A percentile compares a stretch with the other conserved stretches of the same genome.
Evolutionary conservation across 2,113 vertebrate genomes (phyloP).

Genomic region (Plectropomus leopardus): DNA sequence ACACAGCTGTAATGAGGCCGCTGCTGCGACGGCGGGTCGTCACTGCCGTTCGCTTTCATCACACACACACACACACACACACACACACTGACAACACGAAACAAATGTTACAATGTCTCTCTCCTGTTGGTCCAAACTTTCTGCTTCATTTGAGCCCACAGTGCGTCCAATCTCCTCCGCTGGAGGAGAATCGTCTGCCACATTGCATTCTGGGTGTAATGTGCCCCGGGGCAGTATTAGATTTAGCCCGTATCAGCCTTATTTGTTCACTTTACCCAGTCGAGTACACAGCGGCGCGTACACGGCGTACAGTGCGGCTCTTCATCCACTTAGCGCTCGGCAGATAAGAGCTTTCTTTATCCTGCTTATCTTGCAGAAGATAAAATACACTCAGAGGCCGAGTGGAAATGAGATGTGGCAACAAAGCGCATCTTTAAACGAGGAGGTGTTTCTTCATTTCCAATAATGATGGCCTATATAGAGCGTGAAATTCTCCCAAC

Average conservation of each 20-base stretch:
- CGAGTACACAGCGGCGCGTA: slow-evolving; percentile 47
- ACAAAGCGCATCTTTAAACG: slow-evolving; percentile 67
- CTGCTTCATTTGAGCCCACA: slow-evolving; percentile 58
- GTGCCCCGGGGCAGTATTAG: slow-evolving; percentile 61
- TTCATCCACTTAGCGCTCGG: slow-evolving; percentile 63
- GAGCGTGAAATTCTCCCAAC: slow-evolving; percentile 64
- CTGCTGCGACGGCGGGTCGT: slow-evolving; percentile 34
- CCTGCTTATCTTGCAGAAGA: slow-evolving; percentile 68
- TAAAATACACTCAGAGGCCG: slow-evolving; percentile 61
- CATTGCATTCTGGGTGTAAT: slow-evolving; percentile 64
- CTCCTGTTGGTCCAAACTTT: slow-evolving; percentile 48
- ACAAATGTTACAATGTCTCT: slow-evolving; percentile 6
- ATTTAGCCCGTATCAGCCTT: slow-evolving; percentile 69
- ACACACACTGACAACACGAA: background rate
- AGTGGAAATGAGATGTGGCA: slow-evolving; percentile 69
- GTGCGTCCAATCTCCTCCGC: slow-evolving; percentile 26
- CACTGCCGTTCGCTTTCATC: slow-evolving; percentile 49
- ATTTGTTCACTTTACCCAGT: slow-evolving; percentile 68
- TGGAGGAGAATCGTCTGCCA: slow-evolving; percentile 50
- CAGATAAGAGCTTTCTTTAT: slow-evolving; percentile 74
- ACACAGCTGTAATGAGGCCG: slow-evolving; percentile 54
- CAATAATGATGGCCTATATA: slow-evolving; percentile 58
- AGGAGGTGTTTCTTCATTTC: slow-evolving; percentile 68
- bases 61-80: slow-evolving; percentile 9
- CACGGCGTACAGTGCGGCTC: slow-evolving; percentile 45